phyloP scores from a whole-genome alignment of 2,888 invertebrate genomes.

The Lithophane socia region DNA sequence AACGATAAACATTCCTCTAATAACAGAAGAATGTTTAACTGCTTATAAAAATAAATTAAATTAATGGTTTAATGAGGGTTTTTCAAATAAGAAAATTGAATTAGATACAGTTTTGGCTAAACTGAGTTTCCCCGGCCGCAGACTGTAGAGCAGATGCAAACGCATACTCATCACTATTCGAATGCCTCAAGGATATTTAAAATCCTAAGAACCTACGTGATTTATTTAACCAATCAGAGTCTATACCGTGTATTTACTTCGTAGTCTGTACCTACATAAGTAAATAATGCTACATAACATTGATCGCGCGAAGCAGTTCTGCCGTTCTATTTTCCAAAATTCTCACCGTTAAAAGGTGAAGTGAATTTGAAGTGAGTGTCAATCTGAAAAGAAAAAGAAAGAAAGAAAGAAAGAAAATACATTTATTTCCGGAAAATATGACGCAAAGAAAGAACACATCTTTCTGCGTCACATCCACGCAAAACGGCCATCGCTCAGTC shows the following conservation, averaged over 20 bases:
- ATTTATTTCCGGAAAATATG: too few species aligned
- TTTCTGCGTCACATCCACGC: too few species aligned
- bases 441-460: too few species aligned
- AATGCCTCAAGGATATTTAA: background rate
- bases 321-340: background rate
- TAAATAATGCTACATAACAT: background rate
- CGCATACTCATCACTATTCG: background rate
- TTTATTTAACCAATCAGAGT: background rate
- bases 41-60: too few species aligned
- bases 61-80: background rate
- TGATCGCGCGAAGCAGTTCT: background rate
- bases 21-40: background rate
- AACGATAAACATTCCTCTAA: background rate
- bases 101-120: background rate
- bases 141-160: background rate
- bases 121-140: background rate
- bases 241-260: background rate
- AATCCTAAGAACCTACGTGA: conserved; percentile 1
- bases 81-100: background rate
- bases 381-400: background rate
- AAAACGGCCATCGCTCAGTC: too few species aligned
- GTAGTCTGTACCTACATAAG: background rate
- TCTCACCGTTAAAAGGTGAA: background rate
- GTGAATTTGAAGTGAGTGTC: background rate
- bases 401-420: too few species aligned